Evolutionary conservation across 2,113 vertebrate species (phyloP), one percentile per base, ranked within the genome.

Genomic region (Aythya baeri): DNA sequence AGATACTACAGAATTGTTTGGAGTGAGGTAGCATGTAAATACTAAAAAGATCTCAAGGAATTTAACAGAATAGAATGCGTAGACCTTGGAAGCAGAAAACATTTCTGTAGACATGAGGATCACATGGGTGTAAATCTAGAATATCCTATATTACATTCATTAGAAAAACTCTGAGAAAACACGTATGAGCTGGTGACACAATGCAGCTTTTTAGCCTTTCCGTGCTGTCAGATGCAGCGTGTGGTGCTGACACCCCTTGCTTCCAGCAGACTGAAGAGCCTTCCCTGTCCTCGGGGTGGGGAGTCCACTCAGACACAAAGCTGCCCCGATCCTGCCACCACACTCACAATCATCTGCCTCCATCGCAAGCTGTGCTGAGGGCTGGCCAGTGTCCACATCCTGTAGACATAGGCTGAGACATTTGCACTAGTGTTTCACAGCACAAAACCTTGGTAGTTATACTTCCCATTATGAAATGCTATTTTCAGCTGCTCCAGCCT

Each of bases 181-280:
- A 9, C 36, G 20, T 9, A 0, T 14, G 7, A 13, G 27, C 2
- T 9, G 1, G 80, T 65, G 76, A n/a, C 23, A 18, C 0, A 4
- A 20, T 5, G 5, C 52, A 57, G 76, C 54, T 38, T 43, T n/a
- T 43, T 1, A 13, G 17, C 67, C 38, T 17, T 25, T 3, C 36
- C 6, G 0, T 0, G 2, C 77, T 32, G 59, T 14, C 7, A 2
- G 70, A 9, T 34, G 4, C 55, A 5, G 57, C 2, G 0, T 3
- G 38, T 0, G 1, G 32, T 9, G 82, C 6, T 0, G 5, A 20
- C 34, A 38, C 20, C 26, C 26, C 1, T 1, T 2, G n/a, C 13
- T 34, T 63, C 36, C 66, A 11, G 71, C 36, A 15, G 38, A 7
- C 12, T 27, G 61, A 14, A 6, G n/a, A 22, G n/a, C 41, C 61